Evolutionary conservation across 2,113 vertebrate species (phyloP).

Genomic region (Ammodytes dubius): DNA sequence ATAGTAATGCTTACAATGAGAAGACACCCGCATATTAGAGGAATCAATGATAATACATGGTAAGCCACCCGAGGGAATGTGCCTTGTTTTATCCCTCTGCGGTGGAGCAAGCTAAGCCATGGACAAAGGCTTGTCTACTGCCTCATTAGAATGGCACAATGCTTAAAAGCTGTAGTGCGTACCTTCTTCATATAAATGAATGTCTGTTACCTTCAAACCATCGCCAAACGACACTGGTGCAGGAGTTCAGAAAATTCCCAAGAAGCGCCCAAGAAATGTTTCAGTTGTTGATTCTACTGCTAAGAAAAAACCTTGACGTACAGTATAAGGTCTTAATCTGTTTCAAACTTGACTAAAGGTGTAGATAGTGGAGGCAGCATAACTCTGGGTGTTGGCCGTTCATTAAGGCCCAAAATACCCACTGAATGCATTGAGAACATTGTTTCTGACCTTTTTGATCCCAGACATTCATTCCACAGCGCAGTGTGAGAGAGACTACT

Average conservation of each 20-base stretch:
- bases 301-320: too few species aligned
- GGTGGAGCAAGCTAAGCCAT: background rate
- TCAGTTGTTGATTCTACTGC: too few species aligned
- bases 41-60: slow-evolving; percentile 22
- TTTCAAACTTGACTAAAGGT: slow-evolving; percentile 31
- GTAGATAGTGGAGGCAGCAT: slow-evolving; percentile 2
- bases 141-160: background rate
- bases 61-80: slow-evolving; percentile 7
- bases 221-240: too few species aligned
- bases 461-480: slow-evolving; percentile 41
- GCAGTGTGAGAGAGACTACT: slow-evolving; percentile 26
- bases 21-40: slow-evolving; percentile 26
- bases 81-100: background rate
- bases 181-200: too few species aligned
- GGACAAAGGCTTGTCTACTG: background rate
- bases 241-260: too few species aligned
- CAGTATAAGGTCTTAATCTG: slow-evolving; percentile 13
- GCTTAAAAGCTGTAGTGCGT: background rate
- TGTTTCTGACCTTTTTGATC: slow-evolving; percentile 47
- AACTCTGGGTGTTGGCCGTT: background rate
- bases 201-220: too few species aligned
- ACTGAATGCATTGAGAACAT: background rate
- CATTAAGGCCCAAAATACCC: slow-evolving; percentile 8
- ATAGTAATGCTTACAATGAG: slow-evolving; percentile 44
- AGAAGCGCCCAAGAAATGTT: too few species aligned